These are phyloP conservation scores for Nesogale talazaci DNA, from an alignment of 2,113 vertebrate species.

Conservation along the genomic window DNA sequence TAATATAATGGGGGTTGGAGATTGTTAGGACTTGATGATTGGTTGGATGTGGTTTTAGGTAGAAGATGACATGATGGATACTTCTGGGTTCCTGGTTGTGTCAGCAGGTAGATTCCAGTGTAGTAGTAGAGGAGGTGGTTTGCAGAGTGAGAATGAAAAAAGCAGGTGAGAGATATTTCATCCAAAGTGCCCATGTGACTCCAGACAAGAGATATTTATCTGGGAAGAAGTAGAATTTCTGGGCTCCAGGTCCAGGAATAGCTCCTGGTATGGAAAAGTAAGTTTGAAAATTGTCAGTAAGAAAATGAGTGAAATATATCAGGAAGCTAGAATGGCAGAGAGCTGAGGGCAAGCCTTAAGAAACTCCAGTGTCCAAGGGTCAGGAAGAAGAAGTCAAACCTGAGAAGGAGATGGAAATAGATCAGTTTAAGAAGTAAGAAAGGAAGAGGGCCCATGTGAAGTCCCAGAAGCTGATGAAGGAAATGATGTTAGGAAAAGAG, in stretches of 20 bases:
- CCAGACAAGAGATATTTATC: background rate
- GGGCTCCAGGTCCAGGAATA: background rate
- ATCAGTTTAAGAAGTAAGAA: background rate
- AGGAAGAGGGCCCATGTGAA: background rate
- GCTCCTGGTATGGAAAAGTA: background rate
- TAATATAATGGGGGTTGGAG: background rate
- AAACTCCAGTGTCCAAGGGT: background rate
- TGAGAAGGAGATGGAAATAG: background rate
- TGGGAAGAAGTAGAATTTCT: constrained; percentile 5
- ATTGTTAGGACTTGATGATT: background rate
- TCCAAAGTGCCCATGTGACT: background rate
- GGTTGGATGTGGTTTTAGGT: background rate
- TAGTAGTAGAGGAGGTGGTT: background rate
- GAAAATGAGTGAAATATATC: constrained; percentile 25
- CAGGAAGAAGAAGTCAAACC: background rate
- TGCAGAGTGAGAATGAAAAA: background rate
- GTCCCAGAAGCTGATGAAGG: background rate
- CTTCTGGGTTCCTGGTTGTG: background rate
- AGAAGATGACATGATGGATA: background rate
- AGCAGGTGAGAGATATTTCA: background rate
- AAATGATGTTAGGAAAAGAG: background rate
- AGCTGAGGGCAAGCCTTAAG: background rate
- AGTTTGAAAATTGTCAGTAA: constrained; percentile 23
- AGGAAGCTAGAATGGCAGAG: background rate
- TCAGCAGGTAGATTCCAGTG: background rate